Conservation (phyloP, 92 coral and sea anemone species). For the Porites divaricata region DNA sequence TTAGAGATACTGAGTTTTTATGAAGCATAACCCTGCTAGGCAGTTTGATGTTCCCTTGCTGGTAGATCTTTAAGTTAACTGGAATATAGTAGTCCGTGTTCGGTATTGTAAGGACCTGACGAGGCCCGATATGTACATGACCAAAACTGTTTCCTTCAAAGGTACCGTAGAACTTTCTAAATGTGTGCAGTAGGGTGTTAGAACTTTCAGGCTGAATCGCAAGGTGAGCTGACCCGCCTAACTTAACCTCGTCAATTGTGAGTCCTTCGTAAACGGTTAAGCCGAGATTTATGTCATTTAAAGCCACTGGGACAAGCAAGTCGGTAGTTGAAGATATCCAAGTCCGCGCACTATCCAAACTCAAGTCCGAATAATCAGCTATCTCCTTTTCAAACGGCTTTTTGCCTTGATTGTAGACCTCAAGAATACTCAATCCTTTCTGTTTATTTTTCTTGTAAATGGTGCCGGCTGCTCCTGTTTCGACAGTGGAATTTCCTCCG, state of each 20-base stretch:
- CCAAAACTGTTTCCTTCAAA: slow-evolving; percentile 82
- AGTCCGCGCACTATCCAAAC: slow-evolving; percentile 90
- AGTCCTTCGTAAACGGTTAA: slow-evolving; percentile 63
- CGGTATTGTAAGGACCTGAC: slow-evolving; percentile 69
- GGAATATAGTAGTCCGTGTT: slow-evolving; percentile 80
- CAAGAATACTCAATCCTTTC: slow-evolving; percentile 65
- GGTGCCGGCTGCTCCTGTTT: slow-evolving; percentile 98
- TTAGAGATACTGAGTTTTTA: slow-evolving; percentile 78
- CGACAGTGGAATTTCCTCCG: slow-evolving; percentile 84
- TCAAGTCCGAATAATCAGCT: slow-evolving; percentile 44
- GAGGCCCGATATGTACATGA: slow-evolving; percentile 87
- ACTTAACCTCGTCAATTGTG: slow-evolving; percentile 78
- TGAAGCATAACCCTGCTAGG: slow-evolving; percentile 82
- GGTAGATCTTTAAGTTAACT: slow-evolving; percentile 82
- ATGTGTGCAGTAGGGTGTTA: slow-evolving; percentile 62
- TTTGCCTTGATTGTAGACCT: slow-evolving; percentile 80
- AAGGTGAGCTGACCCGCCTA: slow-evolving; percentile 93
- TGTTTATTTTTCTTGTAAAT: slow-evolving; percentile 62
- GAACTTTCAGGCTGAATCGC: slow-evolving; percentile 73
- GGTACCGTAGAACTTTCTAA: slow-evolving; percentile 70
- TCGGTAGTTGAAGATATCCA: slow-evolving; percentile 70
- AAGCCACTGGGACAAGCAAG: slow-evolving; percentile 23
- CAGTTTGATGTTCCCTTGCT: slow-evolving; percentile 63
- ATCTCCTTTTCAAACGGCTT: slow-evolving; percentile 69
- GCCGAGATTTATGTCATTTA: slow-evolving; percentile 52